phyloP scores from a whole-genome alignment of 1,140 invertebrate species.

The Zophobas morio region DNA sequence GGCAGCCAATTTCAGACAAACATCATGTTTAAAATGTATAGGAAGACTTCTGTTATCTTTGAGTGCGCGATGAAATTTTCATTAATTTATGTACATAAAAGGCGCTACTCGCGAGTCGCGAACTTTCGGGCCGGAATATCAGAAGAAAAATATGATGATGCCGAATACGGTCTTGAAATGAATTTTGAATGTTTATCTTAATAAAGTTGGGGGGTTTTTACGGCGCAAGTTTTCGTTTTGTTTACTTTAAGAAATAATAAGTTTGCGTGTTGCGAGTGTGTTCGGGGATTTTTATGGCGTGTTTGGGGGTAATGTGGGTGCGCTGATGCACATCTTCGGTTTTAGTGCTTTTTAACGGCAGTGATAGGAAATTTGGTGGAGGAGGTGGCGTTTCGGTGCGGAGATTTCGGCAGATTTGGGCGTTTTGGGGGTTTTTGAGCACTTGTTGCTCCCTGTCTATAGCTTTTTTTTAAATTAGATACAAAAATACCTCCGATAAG shows the following conservation, averaged over 20 bases:
- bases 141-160: not conserved
- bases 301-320: not conserved
- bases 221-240: not conserved
- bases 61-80: constrained; percentile 21
- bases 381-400: too few relatives aligned
- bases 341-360: too few relatives aligned
- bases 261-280: not conserved
- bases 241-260: not conserved
- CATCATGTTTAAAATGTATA: constrained; percentile 8
- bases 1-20: constrained; percentile 1
- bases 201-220: constrained; percentile 10
- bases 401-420: too few relatives aligned
- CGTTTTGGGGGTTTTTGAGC: too few relatives aligned
- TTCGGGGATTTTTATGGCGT: not conserved
- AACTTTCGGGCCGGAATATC: not conserved
- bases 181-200: constrained; percentile 5
- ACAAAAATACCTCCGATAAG: too few relatives aligned
- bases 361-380: too few relatives aligned
- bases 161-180: not conserved
- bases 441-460: too few relatives aligned
- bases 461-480: too few relatives aligned
- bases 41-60: constrained; percentile 6
- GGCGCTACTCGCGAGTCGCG: not conserved
- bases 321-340: too few relatives aligned
- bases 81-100: constrained; percentile 31